Conservation (phyloP, 2,113 vertebrate genomes). For the Pterocles burchelli region DNA sequence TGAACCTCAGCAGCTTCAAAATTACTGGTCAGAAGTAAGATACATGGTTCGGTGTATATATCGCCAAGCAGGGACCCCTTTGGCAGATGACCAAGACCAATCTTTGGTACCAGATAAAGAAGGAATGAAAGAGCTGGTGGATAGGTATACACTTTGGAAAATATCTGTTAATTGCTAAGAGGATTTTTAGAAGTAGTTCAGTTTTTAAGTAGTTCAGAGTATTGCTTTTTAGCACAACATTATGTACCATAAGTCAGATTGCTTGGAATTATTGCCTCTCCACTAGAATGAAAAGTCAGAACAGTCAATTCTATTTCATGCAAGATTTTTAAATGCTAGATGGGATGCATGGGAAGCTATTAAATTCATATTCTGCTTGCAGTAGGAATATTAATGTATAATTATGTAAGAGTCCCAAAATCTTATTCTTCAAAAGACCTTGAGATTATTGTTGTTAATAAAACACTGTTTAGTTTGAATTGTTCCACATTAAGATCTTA, state of each 20-base stretch:
- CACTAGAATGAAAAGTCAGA: neutral
- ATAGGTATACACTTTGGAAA: conserved; percentile 80
- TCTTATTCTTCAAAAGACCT: neutral
- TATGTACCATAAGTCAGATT: neutral
- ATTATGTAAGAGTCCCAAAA: neutral
- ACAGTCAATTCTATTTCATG: neutral
- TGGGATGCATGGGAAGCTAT: neutral
- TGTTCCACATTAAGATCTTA: neutral
- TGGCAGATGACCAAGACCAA: conserved; percentile 94
- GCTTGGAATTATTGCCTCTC: neutral
- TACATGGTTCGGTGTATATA: conserved; percentile 96
- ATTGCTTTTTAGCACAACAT: neutral
- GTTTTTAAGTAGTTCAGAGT: neutral
- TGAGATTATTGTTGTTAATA: neutral
- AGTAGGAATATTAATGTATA: neutral
- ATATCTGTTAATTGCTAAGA: neutral
- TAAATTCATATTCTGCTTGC: neutral
- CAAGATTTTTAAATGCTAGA: neutral
- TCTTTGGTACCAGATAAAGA: conserved; percentile 91
- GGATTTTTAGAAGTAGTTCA: neutral
- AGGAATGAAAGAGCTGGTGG: conserved; percentile 94
- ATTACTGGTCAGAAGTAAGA: conserved; percentile 96
- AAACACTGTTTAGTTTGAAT: neutral
- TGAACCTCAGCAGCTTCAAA: conserved; percentile 96
- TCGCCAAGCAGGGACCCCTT: conserved; percentile 90